These are phyloP conservation scores for Pammene aurita DNA, from an alignment of 2,888 invertebrate species.

Conservation along the genomic window DNA sequence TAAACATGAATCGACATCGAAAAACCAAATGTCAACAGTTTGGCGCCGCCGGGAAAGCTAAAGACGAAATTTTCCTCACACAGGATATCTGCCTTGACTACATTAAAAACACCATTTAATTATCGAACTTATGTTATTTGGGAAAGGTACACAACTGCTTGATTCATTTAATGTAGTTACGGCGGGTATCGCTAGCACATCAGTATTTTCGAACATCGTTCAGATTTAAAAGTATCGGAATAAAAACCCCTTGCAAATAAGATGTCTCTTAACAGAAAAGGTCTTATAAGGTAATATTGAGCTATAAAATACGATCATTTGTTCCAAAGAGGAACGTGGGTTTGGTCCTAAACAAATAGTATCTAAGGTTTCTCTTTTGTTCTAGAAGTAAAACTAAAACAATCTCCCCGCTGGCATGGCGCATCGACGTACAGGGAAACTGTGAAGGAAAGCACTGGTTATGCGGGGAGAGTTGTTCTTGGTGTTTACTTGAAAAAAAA, in stretches of 20 bases:
- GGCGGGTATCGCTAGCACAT: neutral
- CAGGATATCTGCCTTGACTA: neutral
- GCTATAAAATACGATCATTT: neutral
- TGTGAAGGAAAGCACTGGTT: neutral
- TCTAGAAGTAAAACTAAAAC: slow-evolving; percentile 24
- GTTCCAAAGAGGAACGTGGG: neutral
- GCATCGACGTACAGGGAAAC: slow-evolving; percentile 11
- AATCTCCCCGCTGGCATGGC: slow-evolving; percentile 10
- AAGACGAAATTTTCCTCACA: slow-evolving; percentile 1
- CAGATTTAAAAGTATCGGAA: slow-evolving; percentile 6
- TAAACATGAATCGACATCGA: neutral
- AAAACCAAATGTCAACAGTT: neutral
- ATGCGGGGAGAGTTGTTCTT: neutral
- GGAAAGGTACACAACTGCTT: neutral
- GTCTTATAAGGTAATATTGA: neutral
- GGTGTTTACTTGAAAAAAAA: neutral
- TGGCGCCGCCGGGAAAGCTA: neutral
- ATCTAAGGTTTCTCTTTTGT: slow-evolving; percentile 11
- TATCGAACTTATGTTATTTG: neutral
- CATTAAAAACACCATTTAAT: neutral
- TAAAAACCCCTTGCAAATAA: neutral
- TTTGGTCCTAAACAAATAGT: slow-evolving; percentile 27
- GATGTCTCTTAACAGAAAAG: neutral
- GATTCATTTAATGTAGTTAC: neutral
- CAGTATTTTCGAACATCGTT: slow-evolving; percentile 1